Conservation (phyloP, 2,797 vertebrate species). For the Lutjanus campechanus region DNA sequence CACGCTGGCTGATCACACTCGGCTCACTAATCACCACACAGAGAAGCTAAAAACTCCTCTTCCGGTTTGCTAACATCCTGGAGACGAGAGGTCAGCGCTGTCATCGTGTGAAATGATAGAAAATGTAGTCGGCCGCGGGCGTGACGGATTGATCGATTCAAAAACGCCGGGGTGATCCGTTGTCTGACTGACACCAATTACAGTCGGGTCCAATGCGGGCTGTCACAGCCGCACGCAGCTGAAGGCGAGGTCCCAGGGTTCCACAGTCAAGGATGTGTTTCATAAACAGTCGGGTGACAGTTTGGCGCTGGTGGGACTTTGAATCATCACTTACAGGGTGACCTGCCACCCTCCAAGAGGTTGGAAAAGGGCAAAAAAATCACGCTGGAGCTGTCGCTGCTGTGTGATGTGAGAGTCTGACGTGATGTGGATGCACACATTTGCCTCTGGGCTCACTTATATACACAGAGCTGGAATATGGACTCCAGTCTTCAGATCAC, state of each 20-base stretch:
- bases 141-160: slow-evolving; percentile 51
- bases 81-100: slow-evolving; percentile 30
- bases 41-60: background rate
- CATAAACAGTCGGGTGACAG: too few species aligned
- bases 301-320: slow-evolving; percentile 9
- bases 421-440: slow-evolving; percentile 10
- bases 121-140: slow-evolving; percentile 31
- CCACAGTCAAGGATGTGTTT: slow-evolving; percentile 45
- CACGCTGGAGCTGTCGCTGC: slow-evolving; percentile 22
- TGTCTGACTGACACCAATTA: slow-evolving; percentile 75
- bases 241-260: slow-evolving; percentile 32
- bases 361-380: slow-evolving; percentile 17
- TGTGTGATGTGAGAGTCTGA: slow-evolving; percentile 37
- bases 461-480: background rate
- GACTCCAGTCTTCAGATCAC: background rate
- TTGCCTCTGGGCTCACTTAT: background rate
- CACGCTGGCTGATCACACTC: background rate
- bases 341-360: slow-evolving; percentile 61
- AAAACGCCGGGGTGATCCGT: slow-evolving; percentile 24
- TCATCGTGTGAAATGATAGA: slow-evolving; percentile 40
- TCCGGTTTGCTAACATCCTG: slow-evolving; percentile 15
- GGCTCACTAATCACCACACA: slow-evolving; percentile 22
- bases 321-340: slow-evolving; percentile 72
- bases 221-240: slow-evolving; percentile 49
- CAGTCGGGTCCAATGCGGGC: slow-evolving; percentile 47